Conservation (phyloP, 1,140 invertebrate genomes). For the Conus betulinus region DNA sequence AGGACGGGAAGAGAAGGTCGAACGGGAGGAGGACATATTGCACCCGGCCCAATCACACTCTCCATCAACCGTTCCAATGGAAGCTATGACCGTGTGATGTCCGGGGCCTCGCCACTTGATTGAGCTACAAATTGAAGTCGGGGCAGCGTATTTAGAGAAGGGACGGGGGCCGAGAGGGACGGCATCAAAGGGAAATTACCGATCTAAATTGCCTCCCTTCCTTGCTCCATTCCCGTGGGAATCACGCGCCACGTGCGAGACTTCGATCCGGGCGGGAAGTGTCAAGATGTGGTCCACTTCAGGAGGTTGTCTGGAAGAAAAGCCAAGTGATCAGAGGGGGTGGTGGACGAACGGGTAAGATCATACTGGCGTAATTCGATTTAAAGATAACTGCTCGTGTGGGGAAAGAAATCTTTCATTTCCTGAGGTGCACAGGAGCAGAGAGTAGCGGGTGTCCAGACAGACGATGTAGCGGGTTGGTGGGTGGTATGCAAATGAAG, state of each 20-base stretch:
- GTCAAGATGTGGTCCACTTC: neutral
- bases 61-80: neutral
- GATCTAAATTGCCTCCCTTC: slow-evolving; percentile 29
- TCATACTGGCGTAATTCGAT: neutral
- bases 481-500: no score
- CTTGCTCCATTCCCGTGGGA: slow-evolving; percentile 23
- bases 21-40: slow-evolving; percentile 17
- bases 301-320: slow-evolving; percentile 5
- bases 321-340: neutral
- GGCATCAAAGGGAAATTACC: slow-evolving; percentile 32
- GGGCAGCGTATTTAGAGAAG: slow-evolving; percentile 26
- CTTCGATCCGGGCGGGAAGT: slow-evolving; percentile 12
- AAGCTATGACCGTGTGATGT: slow-evolving; percentile 25
- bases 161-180: neutral
- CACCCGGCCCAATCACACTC: neutral
- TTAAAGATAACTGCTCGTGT: no score
- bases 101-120: neutral
- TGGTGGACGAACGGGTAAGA: neutral
- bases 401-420: no score
- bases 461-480: no score
- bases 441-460: no score
- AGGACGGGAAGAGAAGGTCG: neutral
- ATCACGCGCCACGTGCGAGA: slow-evolving; percentile 30
- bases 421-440: no score
- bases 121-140: slow-evolving; percentile 32